These are phyloP conservation scores for Zosterops lateralis DNA, from an alignment of 2,113 vertebrate species.

Conservation along the genomic window DNA sequence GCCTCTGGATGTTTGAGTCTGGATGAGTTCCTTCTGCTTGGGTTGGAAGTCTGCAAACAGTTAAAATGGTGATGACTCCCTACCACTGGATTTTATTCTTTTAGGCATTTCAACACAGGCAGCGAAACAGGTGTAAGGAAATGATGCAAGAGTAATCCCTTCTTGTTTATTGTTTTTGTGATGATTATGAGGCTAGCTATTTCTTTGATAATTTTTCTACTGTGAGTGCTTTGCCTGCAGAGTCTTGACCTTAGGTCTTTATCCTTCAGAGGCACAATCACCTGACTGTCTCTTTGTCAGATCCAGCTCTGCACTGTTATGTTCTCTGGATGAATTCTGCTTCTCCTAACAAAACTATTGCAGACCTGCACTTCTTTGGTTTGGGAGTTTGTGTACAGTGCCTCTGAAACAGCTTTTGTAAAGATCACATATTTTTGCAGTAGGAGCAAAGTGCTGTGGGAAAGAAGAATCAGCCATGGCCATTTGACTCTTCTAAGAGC, in stretches of 20 bases:
- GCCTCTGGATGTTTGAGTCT: background rate
- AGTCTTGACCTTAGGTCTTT: background rate
- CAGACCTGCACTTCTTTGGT: background rate
- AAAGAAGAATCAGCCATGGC: background rate
- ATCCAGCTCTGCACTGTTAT: background rate
- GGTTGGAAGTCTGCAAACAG: background rate
- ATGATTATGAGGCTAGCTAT: background rate
- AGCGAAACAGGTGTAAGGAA: slow-evolving; percentile 21
- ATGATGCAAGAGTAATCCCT: background rate
- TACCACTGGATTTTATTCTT: background rate
- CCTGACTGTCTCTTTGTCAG: background rate
- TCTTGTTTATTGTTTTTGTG: background rate
- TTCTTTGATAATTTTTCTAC: background rate
- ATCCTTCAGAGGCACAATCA: background rate
- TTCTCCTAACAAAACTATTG: background rate
- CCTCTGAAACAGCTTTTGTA: background rate
- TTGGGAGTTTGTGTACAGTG: background rate
- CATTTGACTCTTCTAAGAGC: background rate
- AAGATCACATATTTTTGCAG: background rate
- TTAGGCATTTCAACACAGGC: background rate
- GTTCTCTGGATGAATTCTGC: background rate
- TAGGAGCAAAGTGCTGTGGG: background rate
- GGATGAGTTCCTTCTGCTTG: background rate
- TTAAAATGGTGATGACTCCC: background rate
- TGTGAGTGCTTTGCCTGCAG: background rate